phyloP scores from a whole-genome alignment of 2,797 vertebrate genomes.

The Pempheris klunzingeri region DNA sequence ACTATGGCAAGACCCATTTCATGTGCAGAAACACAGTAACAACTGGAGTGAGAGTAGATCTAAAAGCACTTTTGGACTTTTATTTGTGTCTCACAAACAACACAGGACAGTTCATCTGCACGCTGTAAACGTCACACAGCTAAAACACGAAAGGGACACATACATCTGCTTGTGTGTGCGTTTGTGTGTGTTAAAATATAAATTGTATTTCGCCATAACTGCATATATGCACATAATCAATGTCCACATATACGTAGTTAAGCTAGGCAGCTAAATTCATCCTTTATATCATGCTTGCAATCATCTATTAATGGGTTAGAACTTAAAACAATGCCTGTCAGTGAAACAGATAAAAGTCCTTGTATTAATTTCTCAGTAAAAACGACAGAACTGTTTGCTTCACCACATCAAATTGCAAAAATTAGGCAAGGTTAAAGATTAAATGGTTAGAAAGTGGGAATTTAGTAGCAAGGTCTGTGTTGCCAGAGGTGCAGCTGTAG shows the following conservation, averaged over 20 bases:
- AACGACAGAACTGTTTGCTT: background rate
- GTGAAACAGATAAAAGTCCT: background rate
- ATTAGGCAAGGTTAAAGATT: background rate
- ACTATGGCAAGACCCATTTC: background rate
- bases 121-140: background rate
- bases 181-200: too few relatives aligned
- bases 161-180: background rate
- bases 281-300: background rate
- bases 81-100: background rate
- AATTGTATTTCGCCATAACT: too few relatives aligned
- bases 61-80: background rate
- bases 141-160: background rate
- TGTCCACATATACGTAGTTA: background rate
- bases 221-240: too few relatives aligned
- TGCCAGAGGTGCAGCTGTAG: conserved; percentile 4
- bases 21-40: background rate
- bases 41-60: background rate
- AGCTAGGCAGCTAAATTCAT: background rate
- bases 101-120: background rate
- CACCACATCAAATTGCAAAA: background rate
- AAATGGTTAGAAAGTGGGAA: background rate
- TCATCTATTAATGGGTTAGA: background rate
- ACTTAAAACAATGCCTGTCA: too few relatives aligned
- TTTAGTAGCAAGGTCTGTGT: background rate
- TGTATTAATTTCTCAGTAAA: background rate